These are phyloP conservation scores for Isurus oxyrinchus DNA, from an alignment of 2,113 vertebrate genomes.

Conservation along the genomic window DNA sequence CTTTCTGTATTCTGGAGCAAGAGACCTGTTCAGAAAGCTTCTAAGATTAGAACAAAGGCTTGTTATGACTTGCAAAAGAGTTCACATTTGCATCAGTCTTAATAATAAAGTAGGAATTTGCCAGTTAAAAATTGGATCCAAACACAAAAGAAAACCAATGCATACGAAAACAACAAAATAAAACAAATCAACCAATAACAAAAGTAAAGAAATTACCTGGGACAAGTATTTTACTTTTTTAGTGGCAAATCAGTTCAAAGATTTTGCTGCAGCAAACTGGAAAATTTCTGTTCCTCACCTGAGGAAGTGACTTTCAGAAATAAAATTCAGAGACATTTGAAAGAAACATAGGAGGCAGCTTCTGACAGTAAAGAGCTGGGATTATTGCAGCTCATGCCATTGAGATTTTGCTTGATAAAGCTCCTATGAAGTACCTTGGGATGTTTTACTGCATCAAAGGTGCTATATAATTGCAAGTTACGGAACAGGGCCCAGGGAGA, in stretches of 20 bases:
- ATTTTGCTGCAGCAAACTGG: not conserved
- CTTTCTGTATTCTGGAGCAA: not conserved
- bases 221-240: not conserved
- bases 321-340: not conserved
- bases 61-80: not conserved
- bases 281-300: not conserved
- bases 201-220: not conserved
- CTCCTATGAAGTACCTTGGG: not conserved
- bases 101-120: not conserved
- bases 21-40: not conserved
- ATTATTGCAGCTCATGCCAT: not conserved
- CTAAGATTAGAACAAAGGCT: not conserved
- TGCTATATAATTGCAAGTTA: not conserved
- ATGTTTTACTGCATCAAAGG: too few relatives aligned
- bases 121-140: not conserved
- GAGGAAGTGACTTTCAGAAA: not conserved
- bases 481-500: not conserved
- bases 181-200: not conserved
- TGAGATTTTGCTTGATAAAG: not conserved
- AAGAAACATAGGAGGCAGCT: not conserved
- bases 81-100: not conserved
- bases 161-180: not conserved
- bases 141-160: not conserved
- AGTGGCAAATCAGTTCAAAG: not conserved
- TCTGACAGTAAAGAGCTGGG: not conserved